Conservation (phyloP, 2,888 invertebrate genomes). For the Capitulum mitella region DNA sequence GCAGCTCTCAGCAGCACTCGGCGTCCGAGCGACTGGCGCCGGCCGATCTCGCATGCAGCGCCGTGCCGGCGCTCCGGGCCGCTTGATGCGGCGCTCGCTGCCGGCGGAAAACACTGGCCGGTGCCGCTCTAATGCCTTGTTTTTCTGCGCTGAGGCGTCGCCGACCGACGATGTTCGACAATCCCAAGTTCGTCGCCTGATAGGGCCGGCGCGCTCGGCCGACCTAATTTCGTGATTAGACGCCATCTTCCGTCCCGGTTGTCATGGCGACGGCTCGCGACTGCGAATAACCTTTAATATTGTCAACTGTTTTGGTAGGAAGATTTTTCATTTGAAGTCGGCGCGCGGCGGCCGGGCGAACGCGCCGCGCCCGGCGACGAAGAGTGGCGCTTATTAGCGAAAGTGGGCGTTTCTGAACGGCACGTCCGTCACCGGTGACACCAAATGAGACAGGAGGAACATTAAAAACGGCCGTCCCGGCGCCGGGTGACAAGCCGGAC, state of each 20-base stretch:
- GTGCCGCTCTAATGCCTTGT: conserved; percentile 18
- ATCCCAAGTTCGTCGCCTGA: neutral
- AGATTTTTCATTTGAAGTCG: neutral
- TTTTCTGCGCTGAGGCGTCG: neutral
- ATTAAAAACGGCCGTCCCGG: neutral
- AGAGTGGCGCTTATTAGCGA: neutral
- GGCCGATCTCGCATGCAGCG: no score
- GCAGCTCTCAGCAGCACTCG: neutral
- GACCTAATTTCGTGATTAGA: conserved; percentile 22
- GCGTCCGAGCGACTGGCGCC: neutral
- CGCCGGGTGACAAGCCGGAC: neutral
- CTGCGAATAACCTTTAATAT: neutral
- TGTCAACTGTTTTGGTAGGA: neutral
- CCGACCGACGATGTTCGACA: conserved; percentile 4
- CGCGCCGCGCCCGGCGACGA: neutral
- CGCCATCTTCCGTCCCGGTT: conserved; percentile 14
- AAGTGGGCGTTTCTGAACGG: neutral
- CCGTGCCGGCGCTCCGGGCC: no score
- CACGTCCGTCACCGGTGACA: neutral
- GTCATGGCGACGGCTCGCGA: neutral
- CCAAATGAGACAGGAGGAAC: neutral
- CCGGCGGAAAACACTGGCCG: neutral
- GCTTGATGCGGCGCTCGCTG: neutral
- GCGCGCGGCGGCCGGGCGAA: neutral
- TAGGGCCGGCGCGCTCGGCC: neutral